Conservation (phyloP, 2,113 vertebrate species). For the Hippocampus abdominalis region DNA sequence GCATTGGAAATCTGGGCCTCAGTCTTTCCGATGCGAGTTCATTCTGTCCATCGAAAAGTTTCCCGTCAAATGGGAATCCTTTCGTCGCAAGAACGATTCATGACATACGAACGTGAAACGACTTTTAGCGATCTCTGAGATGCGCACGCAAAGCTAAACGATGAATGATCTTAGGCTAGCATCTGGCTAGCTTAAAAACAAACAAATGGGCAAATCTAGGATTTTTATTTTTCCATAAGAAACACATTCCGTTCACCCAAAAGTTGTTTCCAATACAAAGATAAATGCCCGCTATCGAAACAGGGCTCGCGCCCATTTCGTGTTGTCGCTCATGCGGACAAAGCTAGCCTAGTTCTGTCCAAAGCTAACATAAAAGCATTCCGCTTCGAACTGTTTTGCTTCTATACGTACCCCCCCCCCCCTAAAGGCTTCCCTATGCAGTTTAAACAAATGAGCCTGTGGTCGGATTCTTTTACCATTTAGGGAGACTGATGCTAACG, state of each 20-base stretch:
- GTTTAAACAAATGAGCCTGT: constrained; percentile 1
- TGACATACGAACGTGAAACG: background rate
- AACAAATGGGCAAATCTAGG: background rate
- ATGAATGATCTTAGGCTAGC: background rate
- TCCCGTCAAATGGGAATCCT: background rate
- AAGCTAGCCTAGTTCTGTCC: background rate
- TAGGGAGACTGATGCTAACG: background rate
- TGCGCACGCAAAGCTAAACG: no score
- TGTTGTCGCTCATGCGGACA: background rate
- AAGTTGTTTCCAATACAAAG: background rate
- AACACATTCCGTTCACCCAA: background rate
- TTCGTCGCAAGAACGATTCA: background rate
- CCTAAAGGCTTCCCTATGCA: background rate
- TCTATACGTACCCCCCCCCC: background rate
- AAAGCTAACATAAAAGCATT: background rate
- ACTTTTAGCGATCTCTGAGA: background rate
- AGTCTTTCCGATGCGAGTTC: background rate
- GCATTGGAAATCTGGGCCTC: background rate
- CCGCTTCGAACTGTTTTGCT: background rate
- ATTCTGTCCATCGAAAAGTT: background rate
- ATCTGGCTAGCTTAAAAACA: background rate
- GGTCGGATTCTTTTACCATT: background rate
- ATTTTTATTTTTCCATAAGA: background rate
- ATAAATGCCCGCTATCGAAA: background rate
- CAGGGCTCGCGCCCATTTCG: no score